Evolutionary conservation across 2,797 vertebrate species (phyloP).

Genomic region (Morus bassanus): DNA sequence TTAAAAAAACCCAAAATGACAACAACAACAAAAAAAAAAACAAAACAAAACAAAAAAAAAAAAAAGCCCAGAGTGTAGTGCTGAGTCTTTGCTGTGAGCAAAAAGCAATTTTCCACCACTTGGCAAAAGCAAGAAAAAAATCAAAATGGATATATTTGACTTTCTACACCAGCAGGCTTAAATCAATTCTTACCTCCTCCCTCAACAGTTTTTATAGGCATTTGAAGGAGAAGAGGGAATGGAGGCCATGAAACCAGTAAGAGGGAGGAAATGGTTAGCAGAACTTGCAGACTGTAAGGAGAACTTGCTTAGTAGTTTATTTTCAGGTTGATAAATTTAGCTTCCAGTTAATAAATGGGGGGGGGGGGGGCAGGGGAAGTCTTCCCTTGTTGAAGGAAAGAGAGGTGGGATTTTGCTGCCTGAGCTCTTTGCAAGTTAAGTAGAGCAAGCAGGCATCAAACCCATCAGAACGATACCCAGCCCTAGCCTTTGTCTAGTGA

Average conservation of each 20-base stretch:
- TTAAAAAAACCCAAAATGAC: neutral
- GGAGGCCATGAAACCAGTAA: neutral
- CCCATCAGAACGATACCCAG: neutral
- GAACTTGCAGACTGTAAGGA: neutral
- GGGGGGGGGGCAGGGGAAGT: no score
- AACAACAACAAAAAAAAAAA: neutral
- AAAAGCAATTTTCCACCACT: slow-evolving; percentile 26
- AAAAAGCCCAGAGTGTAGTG: neutral
- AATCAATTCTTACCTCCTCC: neutral
- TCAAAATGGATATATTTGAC: neutral
- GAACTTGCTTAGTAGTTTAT: neutral
- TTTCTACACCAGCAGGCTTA: neutral
- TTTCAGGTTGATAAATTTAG: neutral
- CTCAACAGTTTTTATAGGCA: neutral
- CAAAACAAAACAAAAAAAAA: neutral
- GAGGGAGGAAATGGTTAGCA: neutral
- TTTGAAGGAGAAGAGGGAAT: neutral
- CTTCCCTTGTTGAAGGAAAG: neutral
- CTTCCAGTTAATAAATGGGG: neutral
- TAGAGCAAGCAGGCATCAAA: neutral
- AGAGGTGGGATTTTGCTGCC: neutral
- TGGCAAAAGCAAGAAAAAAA: neutral
- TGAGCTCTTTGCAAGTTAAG: neutral
- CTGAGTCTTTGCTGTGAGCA: neutral
- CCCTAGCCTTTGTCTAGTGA: neutral